Base-by-base conservation (phyloP, 1,140 invertebrate genomes). In the Antheraea pernyi region DNA sequence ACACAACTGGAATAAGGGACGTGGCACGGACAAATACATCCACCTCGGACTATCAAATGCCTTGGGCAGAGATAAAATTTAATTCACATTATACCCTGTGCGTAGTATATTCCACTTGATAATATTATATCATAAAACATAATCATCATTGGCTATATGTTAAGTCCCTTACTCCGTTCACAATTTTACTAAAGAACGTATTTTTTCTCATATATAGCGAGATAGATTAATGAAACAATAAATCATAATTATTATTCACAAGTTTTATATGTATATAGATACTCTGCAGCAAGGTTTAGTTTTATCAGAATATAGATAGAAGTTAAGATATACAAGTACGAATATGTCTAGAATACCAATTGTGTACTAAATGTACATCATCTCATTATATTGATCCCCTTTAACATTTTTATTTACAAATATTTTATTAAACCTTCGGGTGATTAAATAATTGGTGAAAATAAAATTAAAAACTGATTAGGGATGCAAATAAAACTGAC, bases 331-430 rank as follows among this genome's bases (percentile, higher is more conserved):
- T 90, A 88, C 13, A 78, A 87, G 82, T 85, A 83, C 77, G 83
- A 86, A 79, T 91, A 89, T 86, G 84, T 88, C 84, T 91, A 91
- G 86, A 86, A 85, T 90, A 90, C 84, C 88, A 86, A 85, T 83
- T 82, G 83, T 84, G 87, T 89, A 89, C 83, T 84, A 83, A n/a
- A 79, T 78, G 82, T 89, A 89, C 89, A 89, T 84, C 79, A 80
- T 89, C 80, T 88, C 85, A 85, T 88, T 87, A 90, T 88, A 85
- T 91, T 91, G 89, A 83, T 91, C 89, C 89, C 89, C 80, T 84
- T 91, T 91, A 86, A 89, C 83, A 82, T 89, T 84, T 89, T 85
- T 91, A 91, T 91, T 86, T 91, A 91, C 88, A 91, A 85, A 84
- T 89, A 86, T 81, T 70, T 83, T 77, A 86, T 63, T 37, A 63